These are phyloP conservation scores for Epinephelus fuscoguttatus DNA, from an alignment of 2,113 vertebrate species.

Conservation along the genomic window DNA sequence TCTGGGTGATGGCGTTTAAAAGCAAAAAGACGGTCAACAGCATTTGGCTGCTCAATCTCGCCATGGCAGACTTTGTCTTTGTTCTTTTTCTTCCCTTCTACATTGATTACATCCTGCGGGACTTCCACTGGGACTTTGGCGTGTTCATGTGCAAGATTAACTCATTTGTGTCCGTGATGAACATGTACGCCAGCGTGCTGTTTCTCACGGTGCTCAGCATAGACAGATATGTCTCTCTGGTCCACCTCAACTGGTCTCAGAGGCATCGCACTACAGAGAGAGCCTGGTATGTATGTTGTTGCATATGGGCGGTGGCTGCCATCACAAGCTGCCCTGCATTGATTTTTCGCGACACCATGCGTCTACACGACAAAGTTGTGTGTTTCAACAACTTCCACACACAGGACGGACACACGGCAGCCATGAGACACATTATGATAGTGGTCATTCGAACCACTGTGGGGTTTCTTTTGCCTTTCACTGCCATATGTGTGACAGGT, in stretches of 20 bases:
- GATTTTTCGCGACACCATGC: slow-evolving; percentile 89
- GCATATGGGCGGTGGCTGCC: slow-evolving; percentile 87
- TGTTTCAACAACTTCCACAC: slow-evolving; percentile 94
- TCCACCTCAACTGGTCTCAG: slow-evolving; percentile 86
- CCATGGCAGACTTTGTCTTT: slow-evolving; percentile 95
- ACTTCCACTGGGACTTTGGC: slow-evolving; percentile 95
- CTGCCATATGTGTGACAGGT: slow-evolving; percentile 93
- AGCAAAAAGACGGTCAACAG: slow-evolving; percentile 92
- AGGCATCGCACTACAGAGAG: slow-evolving; percentile 81
- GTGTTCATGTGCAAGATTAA: slow-evolving; percentile 91
- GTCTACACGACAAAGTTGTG: slow-evolving; percentile 82
- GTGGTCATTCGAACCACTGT: slow-evolving; percentile 87
- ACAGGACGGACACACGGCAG: slow-evolving; percentile 73
- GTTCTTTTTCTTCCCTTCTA: slow-evolving; percentile 94
- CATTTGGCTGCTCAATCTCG: slow-evolving; percentile 94
- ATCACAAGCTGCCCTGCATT: slow-evolving; percentile 87
- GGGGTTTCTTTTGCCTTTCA: slow-evolving; percentile 92
- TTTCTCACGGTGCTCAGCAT: slow-evolving; percentile 94
- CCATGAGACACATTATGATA: slow-evolving; percentile 85
- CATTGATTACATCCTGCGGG: slow-evolving; percentile 91
- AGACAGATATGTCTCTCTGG: slow-evolving; percentile 91
- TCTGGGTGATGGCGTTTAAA: slow-evolving; percentile 94
- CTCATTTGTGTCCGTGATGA: slow-evolving; percentile 92
- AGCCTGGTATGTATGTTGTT: slow-evolving; percentile 80
- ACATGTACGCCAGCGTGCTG: slow-evolving; percentile 98